These are phyloP conservation scores for Actinemys pallida DNA, from an alignment of 2,113 vertebrate species.

Conservation along the genomic window DNA sequence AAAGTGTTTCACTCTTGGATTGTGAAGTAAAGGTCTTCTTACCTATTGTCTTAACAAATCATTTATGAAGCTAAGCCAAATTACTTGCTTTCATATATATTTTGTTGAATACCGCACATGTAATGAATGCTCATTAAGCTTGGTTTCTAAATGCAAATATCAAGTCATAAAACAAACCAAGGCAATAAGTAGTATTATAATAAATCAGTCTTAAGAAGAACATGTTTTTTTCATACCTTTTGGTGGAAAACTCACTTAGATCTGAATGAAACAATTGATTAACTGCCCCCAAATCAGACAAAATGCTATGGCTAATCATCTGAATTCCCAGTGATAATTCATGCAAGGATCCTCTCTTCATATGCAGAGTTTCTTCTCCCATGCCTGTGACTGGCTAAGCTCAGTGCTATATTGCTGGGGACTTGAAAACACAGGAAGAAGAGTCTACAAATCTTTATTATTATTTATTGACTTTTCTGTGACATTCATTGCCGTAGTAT, in stretches of 20 bases:
- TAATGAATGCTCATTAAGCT: background rate
- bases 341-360: background rate
- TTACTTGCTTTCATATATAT: background rate
- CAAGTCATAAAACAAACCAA: background rate
- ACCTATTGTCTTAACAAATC: constrained; percentile 17
- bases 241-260: background rate
- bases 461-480: background rate
- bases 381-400: background rate
- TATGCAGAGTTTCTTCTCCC: background rate
- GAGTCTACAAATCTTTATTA: background rate
- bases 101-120: background rate
- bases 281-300: background rate
- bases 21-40: constrained; percentile 31
- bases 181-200: background rate
- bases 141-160: background rate
- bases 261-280: background rate
- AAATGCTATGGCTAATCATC: background rate
- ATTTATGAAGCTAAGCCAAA: background rate
- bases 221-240: background rate
- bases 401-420: background rate
- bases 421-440: background rate
- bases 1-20: background rate
- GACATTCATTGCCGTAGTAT: background rate
- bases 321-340: background rate
- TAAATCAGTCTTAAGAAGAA: background rate